Evolutionary conservation across 2,797 vertebrate genomes (phyloP).

Genomic region (Cossypha polioptera): DNA sequence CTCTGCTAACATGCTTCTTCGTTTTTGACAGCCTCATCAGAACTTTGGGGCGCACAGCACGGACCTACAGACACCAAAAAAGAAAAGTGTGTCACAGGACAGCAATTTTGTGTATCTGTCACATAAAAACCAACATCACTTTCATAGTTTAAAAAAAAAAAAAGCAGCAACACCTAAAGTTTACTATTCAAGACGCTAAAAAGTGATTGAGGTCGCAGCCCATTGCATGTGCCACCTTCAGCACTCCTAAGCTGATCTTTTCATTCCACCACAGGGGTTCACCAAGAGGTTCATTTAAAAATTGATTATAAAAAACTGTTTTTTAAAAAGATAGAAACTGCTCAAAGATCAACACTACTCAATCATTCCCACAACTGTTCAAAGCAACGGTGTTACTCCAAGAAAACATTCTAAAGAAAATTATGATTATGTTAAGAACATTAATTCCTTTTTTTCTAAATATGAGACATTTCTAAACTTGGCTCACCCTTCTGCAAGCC

Average conservation of each 20-base stretch:
- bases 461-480: background rate
- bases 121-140: background rate
- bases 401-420: background rate
- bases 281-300: rapidly evolving
- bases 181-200: background rate
- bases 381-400: rapidly evolving
- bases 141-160: background rate
- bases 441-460: background rate
- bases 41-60: conserved; percentile 95
- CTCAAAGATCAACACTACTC: background rate
- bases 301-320: rapidly evolving
- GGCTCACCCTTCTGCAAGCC: background rate
- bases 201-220: rapidly evolving
- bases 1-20: conserved; percentile 97
- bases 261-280: background rate
- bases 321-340: background rate
- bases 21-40: conserved; percentile 98
- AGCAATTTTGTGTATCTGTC: background rate
- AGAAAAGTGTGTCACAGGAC: rapidly evolving
- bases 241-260: background rate
- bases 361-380: background rate
- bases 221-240: rapidly evolving
- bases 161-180: background rate
- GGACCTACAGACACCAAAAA: conserved; percentile 77
- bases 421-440: rapidly evolving